Conservation (phyloP, 2,888 invertebrate genomes). For the Protonemura montana region DNA sequence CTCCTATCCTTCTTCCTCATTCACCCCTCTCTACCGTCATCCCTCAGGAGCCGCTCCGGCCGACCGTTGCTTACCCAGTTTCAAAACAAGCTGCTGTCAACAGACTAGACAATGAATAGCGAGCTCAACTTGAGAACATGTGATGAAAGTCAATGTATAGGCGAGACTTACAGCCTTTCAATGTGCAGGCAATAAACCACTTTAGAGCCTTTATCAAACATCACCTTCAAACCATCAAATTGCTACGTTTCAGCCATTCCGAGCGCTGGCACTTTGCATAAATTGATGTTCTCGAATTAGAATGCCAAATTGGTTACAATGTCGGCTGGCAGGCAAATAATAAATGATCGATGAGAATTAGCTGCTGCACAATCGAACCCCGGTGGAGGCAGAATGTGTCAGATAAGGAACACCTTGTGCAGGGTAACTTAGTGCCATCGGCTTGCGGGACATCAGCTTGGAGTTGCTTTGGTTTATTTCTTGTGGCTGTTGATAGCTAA, state of each 20-base stretch:
- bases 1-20: not conserved
- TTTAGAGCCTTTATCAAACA: constrained; percentile 38
- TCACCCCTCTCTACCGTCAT: not conserved
- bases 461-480: not conserved
- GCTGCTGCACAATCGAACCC: not conserved
- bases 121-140: constrained; percentile 40
- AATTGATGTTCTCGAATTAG: constrained; percentile 33
- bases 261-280: constrained; percentile 36
- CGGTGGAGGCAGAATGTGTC: not conserved
- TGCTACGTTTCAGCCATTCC: constrained; percentile 23
- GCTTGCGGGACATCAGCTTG: not conserved
- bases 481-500: not conserved
- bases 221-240: constrained; percentile 20
- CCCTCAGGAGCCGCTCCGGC: constrained; percentile 17
- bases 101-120: constrained; percentile 47
- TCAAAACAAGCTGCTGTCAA: constrained; percentile 45
- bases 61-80: constrained; percentile 27
- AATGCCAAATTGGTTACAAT: constrained; percentile 29
- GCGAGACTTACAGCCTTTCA: constrained; percentile 41
- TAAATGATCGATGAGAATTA: constrained; percentile 40
- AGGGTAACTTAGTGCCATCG: not conserved
- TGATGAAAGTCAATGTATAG: constrained; percentile 46
- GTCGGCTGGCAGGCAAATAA: constrained; percentile 35
- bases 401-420: not conserved
- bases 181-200: constrained; percentile 46